Evolutionary conservation across 2,888 invertebrate species (phyloP).

Genomic region (Petrolisthes cinctipes): DNA sequence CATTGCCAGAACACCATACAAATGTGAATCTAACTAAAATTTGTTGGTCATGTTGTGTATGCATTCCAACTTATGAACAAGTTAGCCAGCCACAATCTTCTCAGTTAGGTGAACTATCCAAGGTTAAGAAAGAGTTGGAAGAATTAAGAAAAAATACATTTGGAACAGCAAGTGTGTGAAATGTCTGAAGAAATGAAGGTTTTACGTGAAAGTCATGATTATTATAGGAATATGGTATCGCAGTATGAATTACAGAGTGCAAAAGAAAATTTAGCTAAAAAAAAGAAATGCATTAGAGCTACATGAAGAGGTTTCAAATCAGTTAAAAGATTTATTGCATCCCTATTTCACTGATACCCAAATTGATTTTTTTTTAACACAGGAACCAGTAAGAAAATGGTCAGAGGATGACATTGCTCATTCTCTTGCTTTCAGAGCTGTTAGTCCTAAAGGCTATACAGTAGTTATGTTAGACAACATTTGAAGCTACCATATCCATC

Average conservation of each 20-base stretch:
- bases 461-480: not conserved
- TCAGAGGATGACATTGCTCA: slow-evolving; percentile 1
- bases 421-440: not conserved
- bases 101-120: too few relatives aligned
- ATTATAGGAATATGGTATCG: not conserved
- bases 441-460: not conserved
- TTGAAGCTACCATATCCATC: not conserved
- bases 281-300: not conserved
- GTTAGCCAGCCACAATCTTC: too few relatives aligned
- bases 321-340: not conserved
- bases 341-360: not conserved
- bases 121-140: too few relatives aligned
- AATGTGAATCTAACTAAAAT: too few relatives aligned
- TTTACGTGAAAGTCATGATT: too few relatives aligned
- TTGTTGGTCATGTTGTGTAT: too few relatives aligned
- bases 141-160: too few relatives aligned
- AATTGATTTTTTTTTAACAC: not conserved
- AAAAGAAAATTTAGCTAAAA: not conserved
- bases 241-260: not conserved
- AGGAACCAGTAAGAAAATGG: not conserved
- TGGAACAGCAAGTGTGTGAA: too few relatives aligned
- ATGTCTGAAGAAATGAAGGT: too few relatives aligned
- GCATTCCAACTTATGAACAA: too few relatives aligned
- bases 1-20: too few relatives aligned
- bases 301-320: not conserved